These are phyloP conservation scores for Peromyscus polionotus DNA, from an alignment of 2,113 vertebrate genomes.

Conservation along the genomic window DNA sequence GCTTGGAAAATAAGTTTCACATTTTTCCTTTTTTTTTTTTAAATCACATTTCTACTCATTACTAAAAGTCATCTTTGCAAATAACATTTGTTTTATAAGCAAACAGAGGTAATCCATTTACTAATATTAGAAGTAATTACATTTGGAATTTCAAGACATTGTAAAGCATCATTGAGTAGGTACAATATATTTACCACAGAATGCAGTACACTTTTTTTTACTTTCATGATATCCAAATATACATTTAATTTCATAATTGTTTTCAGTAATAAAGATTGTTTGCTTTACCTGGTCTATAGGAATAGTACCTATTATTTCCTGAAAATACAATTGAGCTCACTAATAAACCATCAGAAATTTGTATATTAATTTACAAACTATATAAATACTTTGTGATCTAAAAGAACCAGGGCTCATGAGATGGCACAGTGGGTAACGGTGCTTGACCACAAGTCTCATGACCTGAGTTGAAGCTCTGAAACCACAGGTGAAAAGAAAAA, in stretches of 20 bases:
- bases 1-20: too few species aligned
- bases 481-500: not conserved
- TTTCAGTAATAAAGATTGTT: not conserved
- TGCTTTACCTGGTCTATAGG: not conserved
- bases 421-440: too few species aligned
- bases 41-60: too few species aligned
- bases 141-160: slow-evolving; percentile 47
- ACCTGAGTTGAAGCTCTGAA: not conserved
- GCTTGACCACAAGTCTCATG: not conserved
- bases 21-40: too few species aligned
- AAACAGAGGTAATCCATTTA: not conserved
- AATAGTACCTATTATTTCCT: too few species aligned
- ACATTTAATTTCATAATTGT: not conserved
- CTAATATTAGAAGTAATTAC: not conserved
- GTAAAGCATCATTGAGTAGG: not conserved
- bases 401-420: not conserved
- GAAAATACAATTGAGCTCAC: too few species aligned
- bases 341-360: not conserved
- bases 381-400: not conserved
- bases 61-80: not conserved
- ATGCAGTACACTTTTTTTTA: not conserved
- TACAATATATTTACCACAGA: not conserved
- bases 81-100: not conserved
- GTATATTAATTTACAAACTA: slow-evolving; percentile 62
- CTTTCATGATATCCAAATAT: slow-evolving; percentile 29